These are phyloP conservation scores for Clunio marinus DNA, from an alignment of 2,888 invertebrate genomes.

Conservation along the genomic window DNA sequence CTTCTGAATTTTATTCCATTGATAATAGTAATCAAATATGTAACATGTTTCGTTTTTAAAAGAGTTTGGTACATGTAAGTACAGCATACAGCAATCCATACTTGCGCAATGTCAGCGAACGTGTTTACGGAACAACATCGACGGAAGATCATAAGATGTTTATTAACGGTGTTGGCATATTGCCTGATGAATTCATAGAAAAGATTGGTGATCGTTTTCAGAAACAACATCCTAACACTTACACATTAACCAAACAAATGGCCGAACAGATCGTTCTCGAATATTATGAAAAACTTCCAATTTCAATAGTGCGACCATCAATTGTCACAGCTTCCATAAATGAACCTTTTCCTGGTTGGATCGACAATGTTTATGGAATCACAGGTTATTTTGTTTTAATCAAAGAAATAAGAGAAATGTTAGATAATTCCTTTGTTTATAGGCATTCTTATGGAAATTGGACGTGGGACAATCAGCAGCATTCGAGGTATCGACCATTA, in stretches of 20 bases:
- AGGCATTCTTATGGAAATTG: constrained; percentile 75
- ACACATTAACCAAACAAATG: constrained; percentile 90
- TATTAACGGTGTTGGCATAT: constrained; percentile 58
- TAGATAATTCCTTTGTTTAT: constrained; percentile 21
- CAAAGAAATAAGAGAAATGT: neutral
- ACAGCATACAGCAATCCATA: constrained; percentile 97
- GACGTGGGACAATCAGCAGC: constrained; percentile 75
- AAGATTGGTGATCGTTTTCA: constrained; percentile 56
- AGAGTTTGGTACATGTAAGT: constrained; percentile 84
- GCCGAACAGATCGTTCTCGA: constrained; percentile 78
- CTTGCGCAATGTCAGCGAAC: constrained; percentile 71
- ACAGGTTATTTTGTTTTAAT: constrained; percentile 55
- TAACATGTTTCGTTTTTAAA: constrained; percentile 41
- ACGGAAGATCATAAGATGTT: constrained; percentile 58
- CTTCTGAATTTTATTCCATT: too few relatives aligned
- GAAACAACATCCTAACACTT: constrained; percentile 89
- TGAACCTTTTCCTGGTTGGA: constrained; percentile 86
- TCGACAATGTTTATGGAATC: constrained; percentile 85
- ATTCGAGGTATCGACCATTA: constrained; percentile 71
- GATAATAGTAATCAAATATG: too few relatives aligned
- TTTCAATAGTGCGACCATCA: constrained; percentile 88
- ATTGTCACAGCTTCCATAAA: constrained; percentile 73
- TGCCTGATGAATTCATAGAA: constrained; percentile 60
- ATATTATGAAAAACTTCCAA: constrained; percentile 70
- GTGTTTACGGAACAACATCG: constrained; percentile 69